Base-by-base conservation (phyloP, 2,113 vertebrate genomes). In the Lepisosteus oculatus region DNA sequence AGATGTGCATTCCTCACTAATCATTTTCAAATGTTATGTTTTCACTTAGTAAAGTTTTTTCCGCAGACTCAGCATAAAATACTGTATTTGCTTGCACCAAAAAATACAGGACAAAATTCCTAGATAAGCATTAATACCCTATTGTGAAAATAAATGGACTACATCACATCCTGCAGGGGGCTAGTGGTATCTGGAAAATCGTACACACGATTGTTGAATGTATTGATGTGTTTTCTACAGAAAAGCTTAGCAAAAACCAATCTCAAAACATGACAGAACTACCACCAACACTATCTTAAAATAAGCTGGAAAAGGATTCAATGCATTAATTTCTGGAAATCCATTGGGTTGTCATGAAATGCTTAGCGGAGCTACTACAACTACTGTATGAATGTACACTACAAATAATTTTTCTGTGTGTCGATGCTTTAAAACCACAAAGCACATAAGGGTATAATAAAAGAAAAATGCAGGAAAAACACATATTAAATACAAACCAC, bases 141-240 rank as follows among this genome's bases (percentile, higher is more conserved):
- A 15, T 15, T 42, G 78, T 64, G 76, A 77, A 81, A 77, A 83
- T 77, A 86, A 59, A 86, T 77, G 74, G 55, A 78, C 75, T 76
- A 68, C 73, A 59, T 69, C 70, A 72, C 47, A 64, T 59, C 41
- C 72, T 56, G 72, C 68, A 68, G 73, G 67, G 73, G 68, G 74
- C 67, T 64, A 75, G 64, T 42, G 44, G n/a, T 69, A 62, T 57
- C 56, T 61, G n/a, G 12, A 70, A 72, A 77, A 66, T 13, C 61
- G 29, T 41, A 43, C 65, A 61, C 43, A 51, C 42, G 9, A 67
- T n/a, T n/a, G 11, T 11, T 59, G 56, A n/a, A 1, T 59, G 4
- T 14, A 51, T 51, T 51, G 2, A 51, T 51, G 47, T 5, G 47
- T 51, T 51, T 51, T 51, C 12, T 68, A 9, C 67, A n/a, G 29